These are phyloP conservation scores for Adoxophyes honmai DNA, from an alignment of 1,140 invertebrate genomes.

Conservation along the genomic window DNA sequence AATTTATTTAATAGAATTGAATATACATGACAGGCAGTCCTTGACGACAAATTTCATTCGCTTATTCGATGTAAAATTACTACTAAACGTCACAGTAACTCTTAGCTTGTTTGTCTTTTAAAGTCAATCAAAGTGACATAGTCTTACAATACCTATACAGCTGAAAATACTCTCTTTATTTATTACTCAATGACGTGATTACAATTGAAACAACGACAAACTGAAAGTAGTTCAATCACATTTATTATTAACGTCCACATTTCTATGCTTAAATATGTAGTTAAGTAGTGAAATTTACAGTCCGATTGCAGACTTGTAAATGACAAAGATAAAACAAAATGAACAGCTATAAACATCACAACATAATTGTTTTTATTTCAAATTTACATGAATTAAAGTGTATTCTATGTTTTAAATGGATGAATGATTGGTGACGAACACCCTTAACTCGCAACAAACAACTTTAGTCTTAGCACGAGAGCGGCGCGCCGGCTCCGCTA, in stretches of 20 bases:
- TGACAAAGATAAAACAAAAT: conserved; percentile 13
- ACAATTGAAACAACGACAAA: conserved; percentile 7
- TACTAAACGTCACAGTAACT: conserved; percentile 44
- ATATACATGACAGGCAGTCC: conserved; percentile 36
- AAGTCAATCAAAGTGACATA: conserved; percentile 39
- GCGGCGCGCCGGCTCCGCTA: conserved; percentile 17
- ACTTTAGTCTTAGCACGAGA: conserved; percentile 30
- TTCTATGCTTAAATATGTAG: neutral
- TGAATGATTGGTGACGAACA: neutral
- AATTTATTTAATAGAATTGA: conserved; percentile 26
- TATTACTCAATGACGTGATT: conserved; percentile 30
- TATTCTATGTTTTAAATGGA: conserved; percentile 2
- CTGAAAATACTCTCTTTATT: conserved; percentile 38
- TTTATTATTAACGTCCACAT: neutral
- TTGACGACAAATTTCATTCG: conserved; percentile 28
- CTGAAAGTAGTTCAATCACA: neutral
- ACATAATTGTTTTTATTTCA: neutral
- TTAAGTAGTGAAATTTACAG: neutral
- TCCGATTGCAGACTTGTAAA: neutral
- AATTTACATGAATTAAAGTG: conserved; percentile 3
- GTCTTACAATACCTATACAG: conserved; percentile 45
- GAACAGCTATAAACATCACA: conserved; percentile 15
- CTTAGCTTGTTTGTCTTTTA: conserved; percentile 53
- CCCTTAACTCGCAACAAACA: conserved; percentile 45
- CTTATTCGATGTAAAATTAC: conserved; percentile 30